phyloP scores from a whole-genome alignment of 2,113 vertebrate genomes.

The Eclectus roratus region DNA sequence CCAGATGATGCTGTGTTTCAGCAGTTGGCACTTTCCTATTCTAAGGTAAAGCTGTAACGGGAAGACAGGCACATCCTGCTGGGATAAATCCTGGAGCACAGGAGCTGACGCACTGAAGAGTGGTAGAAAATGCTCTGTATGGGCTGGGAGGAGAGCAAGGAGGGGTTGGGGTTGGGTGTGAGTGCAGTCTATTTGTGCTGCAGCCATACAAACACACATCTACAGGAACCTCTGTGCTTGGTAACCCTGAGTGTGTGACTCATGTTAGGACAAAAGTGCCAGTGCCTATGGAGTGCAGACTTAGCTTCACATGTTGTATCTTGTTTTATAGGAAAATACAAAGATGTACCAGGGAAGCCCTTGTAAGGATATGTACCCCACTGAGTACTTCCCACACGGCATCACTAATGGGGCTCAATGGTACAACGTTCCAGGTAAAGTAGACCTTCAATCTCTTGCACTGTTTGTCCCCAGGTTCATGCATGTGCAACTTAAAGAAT shows the following conservation, averaged over 20 bases:
- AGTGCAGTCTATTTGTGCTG: not conserved
- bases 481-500: not conserved
- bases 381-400: constrained; percentile 88
- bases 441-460: not conserved
- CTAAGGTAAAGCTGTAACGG: constrained; percentile 79
- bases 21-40: constrained; percentile 87
- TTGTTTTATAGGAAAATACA: constrained; percentile 82
- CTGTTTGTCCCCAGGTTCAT: not conserved
- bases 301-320: not conserved
- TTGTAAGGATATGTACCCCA: constrained; percentile 83
- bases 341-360: constrained; percentile 91
- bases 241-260: not conserved
- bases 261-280: not conserved
- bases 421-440: constrained; percentile 93
- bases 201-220: not conserved
- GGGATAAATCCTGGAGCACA: not conserved
- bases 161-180: not conserved
- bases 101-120: not conserved
- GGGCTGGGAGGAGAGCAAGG: not conserved
- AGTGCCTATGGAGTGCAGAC: not conserved
- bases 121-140: not conserved
- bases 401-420: constrained; percentile 97
- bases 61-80: not conserved
- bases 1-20: constrained; percentile 91
- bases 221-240: not conserved